Conservation (phyloP, 2,797 vertebrate genomes). For the Xenopus petersii region DNA sequence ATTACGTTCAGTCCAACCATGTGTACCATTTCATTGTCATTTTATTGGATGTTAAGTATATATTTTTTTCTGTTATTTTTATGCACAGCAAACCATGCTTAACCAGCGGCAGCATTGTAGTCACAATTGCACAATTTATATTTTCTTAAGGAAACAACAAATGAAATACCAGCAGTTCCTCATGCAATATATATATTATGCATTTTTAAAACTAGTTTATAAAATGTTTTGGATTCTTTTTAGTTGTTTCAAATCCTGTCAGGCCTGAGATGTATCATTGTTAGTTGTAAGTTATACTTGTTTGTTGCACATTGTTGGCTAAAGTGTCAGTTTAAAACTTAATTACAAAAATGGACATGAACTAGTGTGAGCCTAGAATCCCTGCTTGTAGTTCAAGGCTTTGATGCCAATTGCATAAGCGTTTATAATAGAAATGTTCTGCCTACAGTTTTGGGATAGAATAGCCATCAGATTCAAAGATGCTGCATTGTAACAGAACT, state of each 20-base stretch:
- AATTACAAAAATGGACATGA: constrained; percentile 60
- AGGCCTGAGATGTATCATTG: constrained; percentile 64
- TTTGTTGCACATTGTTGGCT: constrained; percentile 65
- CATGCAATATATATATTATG: constrained; percentile 84
- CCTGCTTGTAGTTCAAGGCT: constrained; percentile 71
- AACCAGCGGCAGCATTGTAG: constrained; percentile 89
- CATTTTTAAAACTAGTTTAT: constrained; percentile 92
- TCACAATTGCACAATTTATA: constrained; percentile 97
- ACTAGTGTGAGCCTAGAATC: constrained; percentile 64
- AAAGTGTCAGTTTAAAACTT: constrained; percentile 62
- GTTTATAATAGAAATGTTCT: constrained; percentile 71
- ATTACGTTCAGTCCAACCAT: not conserved
- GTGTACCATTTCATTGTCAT: constrained; percentile 13
- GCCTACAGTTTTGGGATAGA: constrained; percentile 71
- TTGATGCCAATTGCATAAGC: constrained; percentile 70
- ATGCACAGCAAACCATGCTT: constrained; percentile 70
- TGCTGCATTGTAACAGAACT: constrained; percentile 71
- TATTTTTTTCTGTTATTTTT: constrained; percentile 59
- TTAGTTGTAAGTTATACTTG: constrained; percentile 61
- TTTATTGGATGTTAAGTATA: constrained; percentile 18
- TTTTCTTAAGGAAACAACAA: constrained; percentile 85
- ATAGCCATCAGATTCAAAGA: constrained; percentile 71
- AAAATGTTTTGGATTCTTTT: constrained; percentile 53
- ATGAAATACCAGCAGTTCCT: constrained; percentile 87
- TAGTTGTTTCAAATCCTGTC: constrained; percentile 73